Conservation (phyloP, 2,113 vertebrate species). For the Alectura lathami region DNA sequence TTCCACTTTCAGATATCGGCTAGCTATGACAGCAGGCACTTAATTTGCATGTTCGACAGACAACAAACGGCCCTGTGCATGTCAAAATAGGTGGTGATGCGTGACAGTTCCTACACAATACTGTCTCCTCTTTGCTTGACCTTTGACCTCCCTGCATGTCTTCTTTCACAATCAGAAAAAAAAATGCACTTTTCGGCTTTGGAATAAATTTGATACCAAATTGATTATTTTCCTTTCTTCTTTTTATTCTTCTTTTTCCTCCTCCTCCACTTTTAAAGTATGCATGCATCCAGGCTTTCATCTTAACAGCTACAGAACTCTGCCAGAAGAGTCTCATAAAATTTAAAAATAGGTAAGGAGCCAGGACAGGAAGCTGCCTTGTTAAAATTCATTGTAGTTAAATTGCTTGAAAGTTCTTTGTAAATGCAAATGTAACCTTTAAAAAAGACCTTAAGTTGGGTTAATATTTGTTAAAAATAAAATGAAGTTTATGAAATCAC, state of each 20-base stretch:
- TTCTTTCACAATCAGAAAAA: slow-evolving; percentile 91
- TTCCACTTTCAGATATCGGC: slow-evolving; percentile 93
- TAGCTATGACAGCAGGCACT: slow-evolving; percentile 97
- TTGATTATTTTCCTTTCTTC: slow-evolving; percentile 85
- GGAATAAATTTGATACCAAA: slow-evolving; percentile 96
- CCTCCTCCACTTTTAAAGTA: slow-evolving; percentile 58
- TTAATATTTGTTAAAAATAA: slow-evolving; percentile 79
- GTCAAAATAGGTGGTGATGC: slow-evolving; percentile 99
- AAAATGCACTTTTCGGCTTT: slow-evolving; percentile 86
- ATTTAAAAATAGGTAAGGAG: slow-evolving; percentile 70
- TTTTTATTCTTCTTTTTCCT: slow-evolving; percentile 52
- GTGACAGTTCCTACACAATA: slow-evolving; percentile 99
- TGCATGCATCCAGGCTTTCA: slow-evolving; percentile 64
- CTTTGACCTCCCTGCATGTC: slow-evolving; percentile 96
- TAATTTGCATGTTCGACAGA: slow-evolving; percentile 99
- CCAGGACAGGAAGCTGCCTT: slow-evolving; percentile 64
- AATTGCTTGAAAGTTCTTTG: slow-evolving; percentile 73
- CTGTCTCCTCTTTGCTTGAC: slow-evolving; percentile 98
- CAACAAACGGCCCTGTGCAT: slow-evolving; percentile 99
- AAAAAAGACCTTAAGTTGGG: slow-evolving; percentile 51
- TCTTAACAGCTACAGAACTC: slow-evolving; percentile 77
- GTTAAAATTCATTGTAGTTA: slow-evolving; percentile 72
- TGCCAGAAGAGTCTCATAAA: slow-evolving; percentile 72
- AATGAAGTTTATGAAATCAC: slow-evolving; percentile 33
- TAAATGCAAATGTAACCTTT: slow-evolving; percentile 78